Evolutionary conservation across 2,113 vertebrate genomes (phyloP).

Genomic region (Spea multiplicata): DNA sequence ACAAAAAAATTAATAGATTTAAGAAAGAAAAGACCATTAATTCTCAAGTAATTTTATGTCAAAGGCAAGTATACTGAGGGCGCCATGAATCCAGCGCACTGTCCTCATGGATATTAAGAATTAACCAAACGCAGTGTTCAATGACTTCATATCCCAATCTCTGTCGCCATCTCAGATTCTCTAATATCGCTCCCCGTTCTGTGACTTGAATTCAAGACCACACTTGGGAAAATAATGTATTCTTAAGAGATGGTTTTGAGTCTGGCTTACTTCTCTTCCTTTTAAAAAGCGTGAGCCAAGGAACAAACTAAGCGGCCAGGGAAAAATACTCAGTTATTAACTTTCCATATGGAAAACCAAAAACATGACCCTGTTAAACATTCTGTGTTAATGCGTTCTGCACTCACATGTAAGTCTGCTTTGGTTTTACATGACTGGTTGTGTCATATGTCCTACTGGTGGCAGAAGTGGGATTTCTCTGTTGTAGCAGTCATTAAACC

Average conservation of each 20-base stretch:
- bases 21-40: too few species aligned
- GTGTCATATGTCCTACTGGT: neutral
- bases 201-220: neutral
- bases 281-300: constrained; percentile 22
- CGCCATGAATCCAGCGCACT: neutral
- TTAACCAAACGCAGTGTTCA: neutral
- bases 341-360: neutral
- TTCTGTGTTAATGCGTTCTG: neutral
- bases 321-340: constrained; percentile 11
- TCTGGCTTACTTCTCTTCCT: constrained; percentile 16
- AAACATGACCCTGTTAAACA: constrained; percentile 22
- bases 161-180: neutral
- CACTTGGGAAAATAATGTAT: constrained; percentile 34
- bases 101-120: neutral
- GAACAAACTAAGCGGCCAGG: neutral
- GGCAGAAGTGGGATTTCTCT: neutral
- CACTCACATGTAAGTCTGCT: too few species aligned
- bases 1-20: too few species aligned
- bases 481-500: too few species aligned
- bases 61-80: neutral
- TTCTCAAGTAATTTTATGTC: too few species aligned
- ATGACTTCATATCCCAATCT: neutral
- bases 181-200: neutral
- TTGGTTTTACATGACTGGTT: too few species aligned
- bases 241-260: constrained; percentile 21